These are phyloP conservation scores for Coecobrya sp. DNA, from an alignment of 2,888 invertebrate genomes.

Conservation along the genomic window DNA sequence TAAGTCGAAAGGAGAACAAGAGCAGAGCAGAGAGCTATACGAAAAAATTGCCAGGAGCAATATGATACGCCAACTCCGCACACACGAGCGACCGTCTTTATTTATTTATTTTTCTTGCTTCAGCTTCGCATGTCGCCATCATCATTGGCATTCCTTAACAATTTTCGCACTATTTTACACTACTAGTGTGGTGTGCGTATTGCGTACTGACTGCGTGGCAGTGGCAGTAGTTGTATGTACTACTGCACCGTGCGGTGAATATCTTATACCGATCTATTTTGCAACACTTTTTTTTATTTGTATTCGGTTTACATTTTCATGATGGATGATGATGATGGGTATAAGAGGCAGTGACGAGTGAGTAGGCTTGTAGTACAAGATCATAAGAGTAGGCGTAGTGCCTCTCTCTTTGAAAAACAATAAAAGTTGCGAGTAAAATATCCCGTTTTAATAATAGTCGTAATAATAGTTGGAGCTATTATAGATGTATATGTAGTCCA, in stretches of 20 bases:
- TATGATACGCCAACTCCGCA: background rate
- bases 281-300: background rate
- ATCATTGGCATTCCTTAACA: background rate
- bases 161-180: slow-evolving; percentile 19
- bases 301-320: slow-evolving; percentile 14
- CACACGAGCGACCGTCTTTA: slow-evolving; percentile 9
- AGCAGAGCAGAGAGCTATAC: background rate
- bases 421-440: slow-evolving; percentile 44
- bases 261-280: background rate
- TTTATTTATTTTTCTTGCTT: slow-evolving; percentile 8
- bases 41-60: slow-evolving; percentile 43
- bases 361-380: no score
- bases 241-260: no score
- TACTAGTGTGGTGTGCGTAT: background rate
- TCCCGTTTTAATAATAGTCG: slow-evolving; percentile 43
- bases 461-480: background rate
- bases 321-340: background rate
- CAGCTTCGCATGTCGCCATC: background rate
- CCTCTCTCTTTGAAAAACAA: slow-evolving; percentile 28
- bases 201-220: background rate
- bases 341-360: no score
- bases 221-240: background rate
- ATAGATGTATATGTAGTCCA: slow-evolving; percentile 6
- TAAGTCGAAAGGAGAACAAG: slow-evolving; percentile 57
- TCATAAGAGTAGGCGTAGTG: background rate